A percentile compares a stretch with the other conserved stretches of the same genome.
Evolutionary conservation across 1,140 invertebrate species (phyloP).

Genomic region (Drosophila malerkotliana): DNA sequence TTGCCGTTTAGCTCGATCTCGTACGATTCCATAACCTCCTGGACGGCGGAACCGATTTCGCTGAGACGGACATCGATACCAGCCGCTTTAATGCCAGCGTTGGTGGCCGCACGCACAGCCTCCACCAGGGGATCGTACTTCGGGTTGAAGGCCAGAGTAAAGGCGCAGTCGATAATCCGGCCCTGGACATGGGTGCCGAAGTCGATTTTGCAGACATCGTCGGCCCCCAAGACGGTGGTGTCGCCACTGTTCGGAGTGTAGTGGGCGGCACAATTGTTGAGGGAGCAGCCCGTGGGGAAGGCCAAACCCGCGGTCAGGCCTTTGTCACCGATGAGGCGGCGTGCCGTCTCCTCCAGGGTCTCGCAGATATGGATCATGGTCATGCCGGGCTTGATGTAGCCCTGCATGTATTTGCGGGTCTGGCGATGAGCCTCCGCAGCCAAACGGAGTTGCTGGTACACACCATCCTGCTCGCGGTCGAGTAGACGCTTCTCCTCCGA

Average conservation of each 20-base stretch:
- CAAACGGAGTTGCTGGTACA: conserved; percentile 97
- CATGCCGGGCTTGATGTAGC: conserved; percentile 99
- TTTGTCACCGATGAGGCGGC: conserved; percentile 97
- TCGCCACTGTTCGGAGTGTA: conserved; percentile 99
- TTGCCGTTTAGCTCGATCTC: conserved; percentile 99
- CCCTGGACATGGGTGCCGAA: conserved; percentile 99
- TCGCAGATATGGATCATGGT: conserved; percentile 99
- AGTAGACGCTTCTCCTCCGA: conserved; percentile 95
- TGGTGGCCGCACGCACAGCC: conserved; percentile 98
- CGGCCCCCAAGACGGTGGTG: conserved; percentile 95
- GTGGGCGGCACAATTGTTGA: conserved; percentile 99
- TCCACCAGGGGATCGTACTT: conserved; percentile 98
- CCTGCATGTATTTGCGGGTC: conserved; percentile 95
- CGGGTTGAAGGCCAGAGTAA: conserved; percentile 98
- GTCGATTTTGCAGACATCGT: conserved; percentile 99
- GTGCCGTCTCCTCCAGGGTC: conserved; percentile 95
- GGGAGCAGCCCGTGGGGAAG: conserved; percentile 99
- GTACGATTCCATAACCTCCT: conserved; percentile 99
- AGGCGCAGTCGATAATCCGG: conserved; percentile 99
- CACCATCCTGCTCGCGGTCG: conserved; percentile 92
- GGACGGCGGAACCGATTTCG: conserved; percentile 98
- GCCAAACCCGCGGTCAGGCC: conserved; percentile 98
- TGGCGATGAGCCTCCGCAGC: conserved; percentile 99
- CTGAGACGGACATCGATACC: conserved; percentile 99
- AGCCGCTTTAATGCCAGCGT: conserved; percentile 97